phyloP scores from a whole-genome alignment of 64 coral and sea anemone genomes.

The Exaiptasia diaphana region DNA sequence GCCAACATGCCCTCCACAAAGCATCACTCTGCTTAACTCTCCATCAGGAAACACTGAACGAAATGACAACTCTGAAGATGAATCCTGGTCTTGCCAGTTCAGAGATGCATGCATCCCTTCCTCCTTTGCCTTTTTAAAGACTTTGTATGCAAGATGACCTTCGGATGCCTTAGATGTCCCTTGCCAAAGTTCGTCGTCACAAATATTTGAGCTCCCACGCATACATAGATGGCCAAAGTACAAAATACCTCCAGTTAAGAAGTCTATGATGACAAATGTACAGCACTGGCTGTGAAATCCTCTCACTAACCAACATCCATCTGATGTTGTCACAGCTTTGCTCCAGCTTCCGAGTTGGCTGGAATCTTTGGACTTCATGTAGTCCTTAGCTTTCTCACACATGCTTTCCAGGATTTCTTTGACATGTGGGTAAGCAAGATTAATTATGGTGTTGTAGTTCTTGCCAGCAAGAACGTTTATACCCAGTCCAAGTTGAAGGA shows the following conservation, averaged over 20 bases:
- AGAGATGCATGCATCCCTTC: neutral
- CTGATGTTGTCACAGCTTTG: conserved; percentile 10
- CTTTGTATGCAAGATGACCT: neutral
- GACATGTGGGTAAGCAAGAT: neutral
- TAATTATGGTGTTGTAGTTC: neutral
- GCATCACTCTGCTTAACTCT: neutral
- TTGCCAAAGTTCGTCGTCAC: neutral
- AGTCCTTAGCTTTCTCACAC: neutral
- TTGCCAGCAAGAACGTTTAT: too few relatives aligned
- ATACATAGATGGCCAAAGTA: neutral
- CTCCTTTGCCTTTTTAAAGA: neutral
- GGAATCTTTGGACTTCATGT: conserved; percentile 27
- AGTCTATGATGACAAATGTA: conserved; percentile 17
- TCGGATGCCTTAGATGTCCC: neutral
- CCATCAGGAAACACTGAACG: neutral
- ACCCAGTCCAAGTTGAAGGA: too few relatives aligned
- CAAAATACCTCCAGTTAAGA: neutral
- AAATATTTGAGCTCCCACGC: neutral
- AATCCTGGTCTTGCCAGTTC: conserved; percentile 36
- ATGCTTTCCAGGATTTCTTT: neutral
- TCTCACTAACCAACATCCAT: conserved; percentile 23
- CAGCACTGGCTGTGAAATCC: conserved; percentile 32
- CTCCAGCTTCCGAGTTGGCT: conserved; percentile 11
- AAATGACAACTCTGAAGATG: conserved; percentile 30
- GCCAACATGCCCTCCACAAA: conserved; percentile 32